Evolutionary conservation across 1,140 invertebrate species (phyloP), one percentile per base, ranked within the genome.

Genomic region (Drosophila seguyi): DNA sequence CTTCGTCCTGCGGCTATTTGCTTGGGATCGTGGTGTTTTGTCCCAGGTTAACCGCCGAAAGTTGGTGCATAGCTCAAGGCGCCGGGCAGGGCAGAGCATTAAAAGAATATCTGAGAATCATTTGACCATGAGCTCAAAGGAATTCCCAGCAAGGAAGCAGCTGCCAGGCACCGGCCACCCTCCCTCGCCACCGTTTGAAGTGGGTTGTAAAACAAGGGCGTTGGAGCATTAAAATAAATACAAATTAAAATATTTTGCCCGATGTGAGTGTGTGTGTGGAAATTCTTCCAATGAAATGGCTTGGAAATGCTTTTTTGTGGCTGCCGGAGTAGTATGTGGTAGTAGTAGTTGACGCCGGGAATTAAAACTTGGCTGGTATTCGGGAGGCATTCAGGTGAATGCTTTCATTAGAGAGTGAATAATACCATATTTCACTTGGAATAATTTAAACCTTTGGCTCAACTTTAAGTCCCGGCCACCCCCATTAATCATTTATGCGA

Each of bases 201-300:
- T 83, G 84, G 84, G 56, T 72, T 78, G 69, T 53, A 47, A 60
- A 58, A 79, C 56, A 47, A 27, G 74, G 57, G 84, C 85, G 84
- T 87, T 90, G 76, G 56, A 84, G 80, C 84, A 87, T 87, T 87
- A 90, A 87, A 87, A 84, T 90, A 90, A 87, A 87, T 88, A 90
- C 80, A 87, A 87, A 87, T 87, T 87, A 84, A 87, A 90, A 87
- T 88, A 90, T 84, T 84, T 87, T 14, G 22, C 48, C 14, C 48
- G 45, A 50, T 73, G 27, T 14, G 34, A 36, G 34, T 74, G 44
- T 47, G 22, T 20, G 25, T 45, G 45, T 50, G 67, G 63, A 76
- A 87, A 88, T 80, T 88, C 76, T 67, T 80, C 47, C 45, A 79
- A 75, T 75, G 75, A 84, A 88, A 87, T 88, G 82, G 80, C 84